Conservation (phyloP, 2,888 invertebrate species). For the Ypsolopha scabrella region DNA sequence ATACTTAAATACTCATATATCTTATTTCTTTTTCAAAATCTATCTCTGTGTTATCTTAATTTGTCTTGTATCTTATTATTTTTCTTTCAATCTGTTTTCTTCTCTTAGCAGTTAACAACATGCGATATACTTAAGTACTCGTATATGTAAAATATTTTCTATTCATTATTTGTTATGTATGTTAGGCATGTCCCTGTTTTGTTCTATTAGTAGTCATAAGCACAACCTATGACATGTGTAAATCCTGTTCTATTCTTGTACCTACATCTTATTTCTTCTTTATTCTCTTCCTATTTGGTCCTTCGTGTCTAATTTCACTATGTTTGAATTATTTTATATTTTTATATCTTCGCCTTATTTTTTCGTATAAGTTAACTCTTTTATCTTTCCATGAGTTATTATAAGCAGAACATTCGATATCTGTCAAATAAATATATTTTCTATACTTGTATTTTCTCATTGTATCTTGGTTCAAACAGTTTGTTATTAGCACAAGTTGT, state of each 20-base stretch:
- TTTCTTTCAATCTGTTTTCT: no score
- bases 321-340: no score
- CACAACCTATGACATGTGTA: no score
- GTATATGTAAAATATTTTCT: not conserved
- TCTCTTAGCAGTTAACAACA: no score
- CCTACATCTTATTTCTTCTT: not conserved
- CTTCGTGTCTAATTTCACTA: not conserved
- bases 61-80: not conserved
- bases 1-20: no score
- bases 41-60: not conserved
- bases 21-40: not conserved
- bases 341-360: no score
- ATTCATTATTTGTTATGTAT: no score
- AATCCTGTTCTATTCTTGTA: not conserved
- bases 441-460: conserved; percentile 2
- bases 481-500: no score
- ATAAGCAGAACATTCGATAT: no score
- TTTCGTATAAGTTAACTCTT: no score
- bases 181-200: not conserved
- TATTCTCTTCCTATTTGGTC: not conserved
- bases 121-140: no score
- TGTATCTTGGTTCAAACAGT: no score
- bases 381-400: conserved; percentile 4
- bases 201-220: not conserved
- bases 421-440: not conserved